These are phyloP conservation scores for Propsilocerus akamusi DNA, from an alignment of 1,140 invertebrate genomes.

Conservation along the genomic window DNA sequence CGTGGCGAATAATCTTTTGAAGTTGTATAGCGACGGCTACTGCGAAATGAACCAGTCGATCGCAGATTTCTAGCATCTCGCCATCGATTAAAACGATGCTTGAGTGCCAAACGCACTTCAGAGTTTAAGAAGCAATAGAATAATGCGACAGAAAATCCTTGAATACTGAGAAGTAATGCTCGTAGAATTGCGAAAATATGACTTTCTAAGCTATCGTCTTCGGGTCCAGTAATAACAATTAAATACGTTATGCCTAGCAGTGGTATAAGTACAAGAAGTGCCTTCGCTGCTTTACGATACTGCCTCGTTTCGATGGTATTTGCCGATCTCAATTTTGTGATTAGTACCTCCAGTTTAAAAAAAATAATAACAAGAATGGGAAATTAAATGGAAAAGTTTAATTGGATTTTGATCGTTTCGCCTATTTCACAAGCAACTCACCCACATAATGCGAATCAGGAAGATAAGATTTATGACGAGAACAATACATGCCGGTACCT, in stretches of 20 bases:
- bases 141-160: slow-evolving; percentile 64
- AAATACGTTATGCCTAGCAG: slow-evolving; percentile 77
- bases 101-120: slow-evolving; percentile 61
- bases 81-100: slow-evolving; percentile 57
- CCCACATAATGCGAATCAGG: slow-evolving; percentile 83
- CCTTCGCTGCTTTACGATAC: slow-evolving; percentile 75
- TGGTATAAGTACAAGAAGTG: slow-evolving; percentile 69
- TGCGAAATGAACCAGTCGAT: slow-evolving; percentile 18
- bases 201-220: slow-evolving; percentile 38
- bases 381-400: background rate
- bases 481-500: slow-evolving; percentile 49
- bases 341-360: slow-evolving; percentile 44
- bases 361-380: background rate
- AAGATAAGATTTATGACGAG: slow-evolving; percentile 70
- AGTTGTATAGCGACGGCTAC: slow-evolving; percentile 37
- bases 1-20: slow-evolving; percentile 57
- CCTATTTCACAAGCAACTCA: slow-evolving; percentile 29
- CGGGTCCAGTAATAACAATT: slow-evolving; percentile 53
- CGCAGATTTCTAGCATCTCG: slow-evolving; percentile 32
- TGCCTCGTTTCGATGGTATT: slow-evolving; percentile 74
- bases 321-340: slow-evolving; percentile 76
- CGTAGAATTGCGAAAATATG: slow-evolving; percentile 45
- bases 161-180: slow-evolving; percentile 62
- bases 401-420: background rate
- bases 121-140: slow-evolving; percentile 78